Percentiles rank a stretch among this genome's conserved stretches.
Evolutionary conservation across 2,797 vertebrate species (phyloP).

Genomic region (Brachymystax lenok): DNA sequence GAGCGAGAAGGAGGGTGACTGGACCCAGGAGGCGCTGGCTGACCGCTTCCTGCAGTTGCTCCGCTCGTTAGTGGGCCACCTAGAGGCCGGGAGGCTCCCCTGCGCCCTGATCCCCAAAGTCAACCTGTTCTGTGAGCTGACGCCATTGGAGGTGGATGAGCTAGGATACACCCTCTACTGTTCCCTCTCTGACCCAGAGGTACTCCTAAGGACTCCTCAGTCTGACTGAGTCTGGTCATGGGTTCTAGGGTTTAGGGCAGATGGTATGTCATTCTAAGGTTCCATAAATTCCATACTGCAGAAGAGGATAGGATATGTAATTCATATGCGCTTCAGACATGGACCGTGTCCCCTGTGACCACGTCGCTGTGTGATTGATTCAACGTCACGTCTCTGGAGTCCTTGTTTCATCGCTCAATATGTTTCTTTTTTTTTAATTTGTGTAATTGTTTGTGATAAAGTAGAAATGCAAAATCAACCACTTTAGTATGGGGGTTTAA

Average conservation of each 20-base stretch:
- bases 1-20: conserved; percentile 86
- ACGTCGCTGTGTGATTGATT: not conserved
- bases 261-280: too few species aligned
- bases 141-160: conserved; percentile 91
- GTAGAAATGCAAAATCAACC: not conserved
- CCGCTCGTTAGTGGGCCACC: conserved; percentile 83
- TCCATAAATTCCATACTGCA: too few species aligned
- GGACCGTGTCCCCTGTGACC: not conserved
- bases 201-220: conserved; percentile 61
- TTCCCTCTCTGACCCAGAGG: conserved; percentile 91
- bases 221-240: not conserved
- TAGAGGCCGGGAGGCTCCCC: conserved; percentile 90
- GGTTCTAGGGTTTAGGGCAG: too few species aligned
- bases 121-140: conserved; percentile 94
- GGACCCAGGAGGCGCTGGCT: conserved; percentile 87
- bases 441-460: conserved; percentile 26
- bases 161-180: conserved; percentile 96
- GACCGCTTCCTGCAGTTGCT: conserved; percentile 92
- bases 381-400: not conserved
- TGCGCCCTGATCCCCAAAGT: conserved; percentile 88
- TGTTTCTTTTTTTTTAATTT: not conserved
- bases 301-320: too few species aligned
- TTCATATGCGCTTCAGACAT: too few species aligned
- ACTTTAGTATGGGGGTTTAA: not conserved
- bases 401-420: conserved; percentile 20